Base-by-base conservation (phyloP, 2,888 invertebrate genomes). In the Trachelus tabidus region DNA sequence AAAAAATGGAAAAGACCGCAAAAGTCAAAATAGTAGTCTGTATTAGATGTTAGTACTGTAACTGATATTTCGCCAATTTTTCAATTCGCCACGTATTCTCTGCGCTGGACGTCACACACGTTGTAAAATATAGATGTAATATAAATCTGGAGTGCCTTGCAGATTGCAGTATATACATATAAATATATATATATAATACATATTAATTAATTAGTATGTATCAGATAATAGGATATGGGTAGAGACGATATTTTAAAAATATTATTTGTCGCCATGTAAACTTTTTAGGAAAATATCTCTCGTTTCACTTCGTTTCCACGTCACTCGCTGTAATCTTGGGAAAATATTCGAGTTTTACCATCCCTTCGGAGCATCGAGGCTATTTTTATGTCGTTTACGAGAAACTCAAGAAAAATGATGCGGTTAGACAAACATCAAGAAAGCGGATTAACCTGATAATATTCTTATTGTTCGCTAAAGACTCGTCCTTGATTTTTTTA, bases 71-170 rank as follows among this genome's bases (percentile, higher is more conserved):
- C 31, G 71, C 30, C 1, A 71, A 12, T 11, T 71, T 30, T 71
- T 71, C 31, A 33, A 34, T 34, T 33, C 74, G 78, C 79, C 79
- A 83, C 73, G 81, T 75, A 80, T 82, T 74, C 76, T 81, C 73
- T 68, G 77, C 79, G 81, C 79, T 78, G 79, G 78, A 74, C 83
- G 83, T 81, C 81, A 82, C 79, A 83, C 81, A 85, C 84, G 4
- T 88, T 90, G 90, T 90, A 90, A 89, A 89, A 89, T 89, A 89
- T 87, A 87, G 87, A 86, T 90, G 90, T 90, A 89, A 90, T 89
- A 90, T 76, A 79, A 89, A 91, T 90, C 89, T 89, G 90, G 91
- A 91, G 91, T 91, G 91, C 91, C 91, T 91, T 91, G 89, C 89
- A 91, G 88, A 90, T 89, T 89, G 89, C 86, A 87, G 89, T 87